phyloP scores from a whole-genome alignment of 1,140 invertebrate genomes.

The Ceratosolen solmsi region DNA sequence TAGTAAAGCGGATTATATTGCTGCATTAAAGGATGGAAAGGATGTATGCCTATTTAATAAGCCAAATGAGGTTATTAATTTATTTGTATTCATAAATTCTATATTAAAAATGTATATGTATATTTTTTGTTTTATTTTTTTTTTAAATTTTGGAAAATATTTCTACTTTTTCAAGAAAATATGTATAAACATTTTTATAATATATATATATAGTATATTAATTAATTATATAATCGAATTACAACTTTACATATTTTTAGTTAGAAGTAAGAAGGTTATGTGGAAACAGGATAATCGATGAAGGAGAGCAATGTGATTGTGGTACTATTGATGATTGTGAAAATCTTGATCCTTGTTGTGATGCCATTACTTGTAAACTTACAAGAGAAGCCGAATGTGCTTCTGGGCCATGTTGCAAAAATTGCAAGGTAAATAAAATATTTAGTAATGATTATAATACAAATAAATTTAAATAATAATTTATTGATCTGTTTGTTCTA shows the following conservation, averaged over 20 bases:
- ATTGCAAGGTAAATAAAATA: slow-evolving; percentile 82
- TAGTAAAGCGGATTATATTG: slow-evolving; percentile 89
- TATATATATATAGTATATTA: no score
- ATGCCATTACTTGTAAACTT: slow-evolving; percentile 94
- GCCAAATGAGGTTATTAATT: slow-evolving; percentile 85
- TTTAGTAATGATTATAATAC: background rate
- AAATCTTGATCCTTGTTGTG: slow-evolving; percentile 91
- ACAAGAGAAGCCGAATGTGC: slow-evolving; percentile 93
- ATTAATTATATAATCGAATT: no score
- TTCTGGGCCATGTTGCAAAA: slow-evolving; percentile 91
- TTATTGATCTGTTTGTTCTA: no score
- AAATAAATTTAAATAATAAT: background rate
- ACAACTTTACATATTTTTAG: slow-evolving; percentile 65
- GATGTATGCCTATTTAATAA: slow-evolving; percentile 92
- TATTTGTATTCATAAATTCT: background rate
- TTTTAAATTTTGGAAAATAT: no score
- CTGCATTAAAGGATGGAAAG: slow-evolving; percentile 83
- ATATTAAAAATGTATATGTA: background rate
- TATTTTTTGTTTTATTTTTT: no score
- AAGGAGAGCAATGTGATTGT: slow-evolving; percentile 96
- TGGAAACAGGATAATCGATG: slow-evolving; percentile 94
- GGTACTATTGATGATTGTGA: slow-evolving; percentile 90
- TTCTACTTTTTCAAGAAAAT: no score
- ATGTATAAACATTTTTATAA: no score
- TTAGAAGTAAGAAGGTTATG: slow-evolving; percentile 84